These are phyloP conservation scores for Petrocephalus schoutedeni DNA, from an alignment of 2,797 vertebrate genomes.

Conservation along the genomic window DNA sequence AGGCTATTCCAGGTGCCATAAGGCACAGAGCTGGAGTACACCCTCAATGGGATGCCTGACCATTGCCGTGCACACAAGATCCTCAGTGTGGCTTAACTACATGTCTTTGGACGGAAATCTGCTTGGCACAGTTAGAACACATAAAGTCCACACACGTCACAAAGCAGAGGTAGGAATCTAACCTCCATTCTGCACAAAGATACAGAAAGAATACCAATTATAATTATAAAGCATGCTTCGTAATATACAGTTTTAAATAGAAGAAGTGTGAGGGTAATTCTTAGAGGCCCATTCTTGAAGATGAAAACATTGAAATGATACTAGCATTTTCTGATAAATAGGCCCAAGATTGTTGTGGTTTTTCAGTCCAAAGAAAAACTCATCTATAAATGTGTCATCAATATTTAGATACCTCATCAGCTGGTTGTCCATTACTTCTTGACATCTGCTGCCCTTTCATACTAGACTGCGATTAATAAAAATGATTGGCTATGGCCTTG, in stretches of 20 bases:
- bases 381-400: conserved; percentile 40
- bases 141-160: not conserved
- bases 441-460: conserved; percentile 35
- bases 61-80: not conserved
- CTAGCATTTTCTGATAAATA: conserved; percentile 47
- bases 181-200: not conserved
- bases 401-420: conserved; percentile 54
- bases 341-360: conserved; percentile 40
- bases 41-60: not conserved
- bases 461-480: conserved; percentile 41
- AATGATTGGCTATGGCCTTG: conserved; percentile 6
- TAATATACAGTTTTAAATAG: not conserved
- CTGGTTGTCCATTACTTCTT: conserved; percentile 41
- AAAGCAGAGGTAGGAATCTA: not conserved
- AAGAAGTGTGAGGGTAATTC: not conserved
- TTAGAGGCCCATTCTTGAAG: not conserved
- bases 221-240: not conserved
- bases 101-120: not conserved
- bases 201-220: not conserved
- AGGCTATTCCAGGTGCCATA: not conserved
- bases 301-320: not conserved
- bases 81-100: not conserved
- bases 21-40: not conserved
- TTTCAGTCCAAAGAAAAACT: conserved; percentile 32
- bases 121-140: not conserved